Percentiles rank a stretch among this genome's conserved stretches.
Evolutionary conservation across 35 echinoderm and acorn worm genomes (phyloP).

Genomic region (Nesometra sesokonis): DNA sequence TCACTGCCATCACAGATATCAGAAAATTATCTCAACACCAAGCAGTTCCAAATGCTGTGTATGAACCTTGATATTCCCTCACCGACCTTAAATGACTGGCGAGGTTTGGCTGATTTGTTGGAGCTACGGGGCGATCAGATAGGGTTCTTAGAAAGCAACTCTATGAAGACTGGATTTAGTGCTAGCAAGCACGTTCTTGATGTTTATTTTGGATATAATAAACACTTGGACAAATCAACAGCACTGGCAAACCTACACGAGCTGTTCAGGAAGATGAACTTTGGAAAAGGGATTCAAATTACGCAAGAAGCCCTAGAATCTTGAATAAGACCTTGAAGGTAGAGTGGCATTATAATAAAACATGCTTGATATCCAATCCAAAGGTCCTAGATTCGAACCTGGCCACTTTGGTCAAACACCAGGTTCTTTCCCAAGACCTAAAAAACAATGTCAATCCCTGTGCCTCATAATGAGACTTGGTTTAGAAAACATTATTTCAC

Average conservation of each 20-base stretch:
- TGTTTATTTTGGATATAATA: background rate
- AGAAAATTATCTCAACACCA: background rate
- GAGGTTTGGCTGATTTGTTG: background rate
- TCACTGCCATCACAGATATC: background rate
- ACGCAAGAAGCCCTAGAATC: background rate
- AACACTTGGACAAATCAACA: background rate
- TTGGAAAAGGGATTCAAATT: background rate
- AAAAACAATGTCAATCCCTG: too few species aligned
- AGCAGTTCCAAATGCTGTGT: background rate
- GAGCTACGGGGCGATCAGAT: background rate
- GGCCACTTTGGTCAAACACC: too few species aligned
- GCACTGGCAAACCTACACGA: background rate
- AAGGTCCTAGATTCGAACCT: too few species aligned
- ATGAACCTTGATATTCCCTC: background rate
- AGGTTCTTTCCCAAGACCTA: too few species aligned
- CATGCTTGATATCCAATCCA: too few species aligned
- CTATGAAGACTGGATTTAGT: background rate
- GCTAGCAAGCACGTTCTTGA: background rate
- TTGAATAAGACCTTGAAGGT: too few species aligned
- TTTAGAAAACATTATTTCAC: too few species aligned
- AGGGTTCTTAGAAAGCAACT: background rate
- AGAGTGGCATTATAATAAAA: too few species aligned
- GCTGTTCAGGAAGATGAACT: background rate
- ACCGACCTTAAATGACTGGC: background rate
- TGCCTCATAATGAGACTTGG: too few species aligned